Evolutionary conservation across 2,113 vertebrate species (phyloP), one percentile per base, ranked within the genome.

Genomic region (Bagarius yarrelli): DNA sequence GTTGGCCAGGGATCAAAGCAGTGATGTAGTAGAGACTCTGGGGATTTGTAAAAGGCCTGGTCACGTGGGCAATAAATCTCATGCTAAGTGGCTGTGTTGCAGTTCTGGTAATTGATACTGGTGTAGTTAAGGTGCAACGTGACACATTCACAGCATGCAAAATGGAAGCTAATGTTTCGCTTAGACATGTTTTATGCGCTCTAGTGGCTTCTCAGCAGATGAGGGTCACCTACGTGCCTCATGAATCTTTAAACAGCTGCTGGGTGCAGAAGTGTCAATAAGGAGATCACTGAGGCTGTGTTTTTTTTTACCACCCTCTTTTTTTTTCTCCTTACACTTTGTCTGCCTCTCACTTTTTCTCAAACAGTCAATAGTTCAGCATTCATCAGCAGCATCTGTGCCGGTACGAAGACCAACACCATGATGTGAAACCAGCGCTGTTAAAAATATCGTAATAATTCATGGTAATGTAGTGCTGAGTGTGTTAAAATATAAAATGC

Each of bases 211-310:
- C 87, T 87, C 87, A 85, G 53, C 85, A 86, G 88, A 89, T 87
- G 84, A 89, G 92, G 91, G 90, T 92, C 90, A 91, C 88, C 90
- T 90, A 87, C 83, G 90, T 91, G 90, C 89, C 89, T 92, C 89
- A 90, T 92, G 91, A 92, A 93, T 93, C 90, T 89, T 92, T 91
- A 89, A 93, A 82, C 91, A 93, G 91, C 89, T 91, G 90, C 91
- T 89, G 78, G 83, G 79, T 59, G 87, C 87, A 82, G 84, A 83
- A 67, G 47, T 83, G 81, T 86, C 83, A 84, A 83, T 84, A 80
- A 82, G 74, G 69, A 81, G 57, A 70, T 86, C 63, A 76, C 73
- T 57, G 72, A 73, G 59, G 56, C 63, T 84, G 60, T 79, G 30
- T 19, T 53, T 76, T 55, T 44, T 80, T 47, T 52, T n/a, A 52